Conservation (phyloP, 2,797 vertebrate genomes). For the Muscicapa striata region DNA sequence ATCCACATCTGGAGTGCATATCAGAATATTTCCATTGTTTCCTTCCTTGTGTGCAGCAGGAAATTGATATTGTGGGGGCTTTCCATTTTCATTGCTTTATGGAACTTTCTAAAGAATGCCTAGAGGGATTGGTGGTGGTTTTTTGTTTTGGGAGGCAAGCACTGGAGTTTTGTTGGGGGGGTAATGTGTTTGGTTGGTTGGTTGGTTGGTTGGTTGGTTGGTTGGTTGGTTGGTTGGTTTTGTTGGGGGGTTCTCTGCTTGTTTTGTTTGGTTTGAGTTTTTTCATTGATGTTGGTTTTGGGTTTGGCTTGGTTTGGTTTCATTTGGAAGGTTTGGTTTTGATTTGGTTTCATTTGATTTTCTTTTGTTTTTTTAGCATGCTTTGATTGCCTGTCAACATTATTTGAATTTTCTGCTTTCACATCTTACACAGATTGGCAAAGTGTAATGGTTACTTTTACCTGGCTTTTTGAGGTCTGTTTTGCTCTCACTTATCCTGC, state of each 20-base stretch:
- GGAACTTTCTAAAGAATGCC: neutral
- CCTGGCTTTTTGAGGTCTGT: neutral
- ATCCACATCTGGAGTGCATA: neutral
- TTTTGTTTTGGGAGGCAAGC: neutral
- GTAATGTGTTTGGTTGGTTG: neutral
- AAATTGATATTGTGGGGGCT: neutral
- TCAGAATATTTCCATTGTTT: neutral
- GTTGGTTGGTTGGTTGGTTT: neutral
- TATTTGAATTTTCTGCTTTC: neutral
- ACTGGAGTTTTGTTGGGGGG: fast-evolving
- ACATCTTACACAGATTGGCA: neutral
- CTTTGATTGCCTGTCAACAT: neutral
- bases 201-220: neutral
- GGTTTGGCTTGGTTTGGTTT: neutral
- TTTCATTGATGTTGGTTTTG: neutral
- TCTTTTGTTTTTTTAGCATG: fast-evolving
- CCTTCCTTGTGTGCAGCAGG: neutral
- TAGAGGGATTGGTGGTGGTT: neutral
- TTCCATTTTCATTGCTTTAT: neutral
- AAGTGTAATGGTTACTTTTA: neutral
- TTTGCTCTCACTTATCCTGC: neutral
- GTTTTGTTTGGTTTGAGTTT: neutral
- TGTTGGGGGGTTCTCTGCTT: neutral
- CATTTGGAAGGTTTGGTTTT: neutral
- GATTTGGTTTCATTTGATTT: neutral